Evolutionary conservation across 1,140 invertebrate species (phyloP), one percentile per base, ranked within the genome.

Genomic region (Macrosteles quadrilineatus): DNA sequence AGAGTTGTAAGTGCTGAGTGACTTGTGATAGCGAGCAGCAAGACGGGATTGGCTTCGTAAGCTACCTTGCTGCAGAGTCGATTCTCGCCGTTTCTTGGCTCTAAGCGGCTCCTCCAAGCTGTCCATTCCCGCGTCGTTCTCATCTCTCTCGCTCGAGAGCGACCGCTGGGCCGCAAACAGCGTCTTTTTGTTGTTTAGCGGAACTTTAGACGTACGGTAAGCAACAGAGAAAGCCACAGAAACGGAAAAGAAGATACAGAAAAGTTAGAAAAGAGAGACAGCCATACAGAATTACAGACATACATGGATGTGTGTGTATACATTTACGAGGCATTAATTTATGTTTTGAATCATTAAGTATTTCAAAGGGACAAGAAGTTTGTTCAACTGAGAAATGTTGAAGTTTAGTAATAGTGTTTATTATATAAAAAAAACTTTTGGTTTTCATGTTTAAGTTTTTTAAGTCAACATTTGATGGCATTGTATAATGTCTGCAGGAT

Each of bases 131-230:
- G 82, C 80, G 73, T 85, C 84, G 55, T 30, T 59, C 71, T 85
- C 85, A 36, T 86, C 85, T 72, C 86, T 83, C 75, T 88, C 87
- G 75, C 85, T 85, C 77, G 85, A 87, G 77, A 88, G 82, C 72
- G 87, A 87, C 72, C 87, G 83, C 80, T 87, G 86, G 76, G 86
- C 82, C 76, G 86, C 82, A 79, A 86, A 82, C 78, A 87, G 80
- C 73, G 85, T 87, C 78, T 87, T 83, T 83, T 87, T 85, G 82
- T 88, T 85, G 83, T 88, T 89, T 79, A 89, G 85, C 75, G 87
- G 87, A 82, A 89, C 87, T 89, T 30, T 72, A 31, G 43, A 63
- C 43, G 67, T 66, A 62, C 32, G 66, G 40, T 40, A 66, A 66
- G 63, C 63, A 45, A 66, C 63, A 66, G 63, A 66, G 63, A 66